A percentile compares a stretch with the other conserved stretches of the same genome.
Evolutionary conservation across 2,888 invertebrate species (phyloP).

Genomic region (Conomelus anceps): DNA sequence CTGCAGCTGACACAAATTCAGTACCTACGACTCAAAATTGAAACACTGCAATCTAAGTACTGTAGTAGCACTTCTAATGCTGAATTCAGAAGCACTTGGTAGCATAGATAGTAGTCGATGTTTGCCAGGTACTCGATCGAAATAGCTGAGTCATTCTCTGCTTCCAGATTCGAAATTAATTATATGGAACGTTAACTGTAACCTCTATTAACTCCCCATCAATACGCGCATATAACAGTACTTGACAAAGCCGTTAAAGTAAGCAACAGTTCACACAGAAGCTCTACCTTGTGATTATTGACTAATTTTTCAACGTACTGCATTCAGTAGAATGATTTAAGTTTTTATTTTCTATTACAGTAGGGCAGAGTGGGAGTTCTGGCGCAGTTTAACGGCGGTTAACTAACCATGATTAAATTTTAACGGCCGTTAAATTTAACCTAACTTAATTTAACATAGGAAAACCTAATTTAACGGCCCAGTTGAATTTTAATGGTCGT

Average conservation of each 20-base stretch:
- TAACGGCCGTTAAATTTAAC: no score
- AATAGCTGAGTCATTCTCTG: not conserved
- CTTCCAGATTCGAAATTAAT: not conserved
- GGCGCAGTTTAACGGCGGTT: no score
- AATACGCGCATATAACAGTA: not conserved
- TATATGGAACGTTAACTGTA: not conserved
- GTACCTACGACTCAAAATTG: no score
- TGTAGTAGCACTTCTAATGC: not conserved
- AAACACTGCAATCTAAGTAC: no score
- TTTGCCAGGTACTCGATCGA: not conserved
- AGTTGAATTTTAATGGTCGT: no score
- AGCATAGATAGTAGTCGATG: not conserved
- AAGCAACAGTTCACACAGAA: not conserved
- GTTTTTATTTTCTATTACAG: no score
- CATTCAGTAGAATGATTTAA: not conserved
- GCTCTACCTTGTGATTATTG: not conserved
- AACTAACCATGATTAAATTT: no score
- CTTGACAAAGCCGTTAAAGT: not conserved
- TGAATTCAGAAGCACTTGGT: not conserved
- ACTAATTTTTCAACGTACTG: not conserved
- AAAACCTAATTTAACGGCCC: no score
- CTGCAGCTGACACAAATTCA: no score
- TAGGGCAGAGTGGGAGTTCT: no score
- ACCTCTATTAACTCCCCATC: not conserved
- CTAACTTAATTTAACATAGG: no score